phyloP scores from a whole-genome alignment of 2,113 vertebrate species.

The Corvus moneduloides region DNA sequence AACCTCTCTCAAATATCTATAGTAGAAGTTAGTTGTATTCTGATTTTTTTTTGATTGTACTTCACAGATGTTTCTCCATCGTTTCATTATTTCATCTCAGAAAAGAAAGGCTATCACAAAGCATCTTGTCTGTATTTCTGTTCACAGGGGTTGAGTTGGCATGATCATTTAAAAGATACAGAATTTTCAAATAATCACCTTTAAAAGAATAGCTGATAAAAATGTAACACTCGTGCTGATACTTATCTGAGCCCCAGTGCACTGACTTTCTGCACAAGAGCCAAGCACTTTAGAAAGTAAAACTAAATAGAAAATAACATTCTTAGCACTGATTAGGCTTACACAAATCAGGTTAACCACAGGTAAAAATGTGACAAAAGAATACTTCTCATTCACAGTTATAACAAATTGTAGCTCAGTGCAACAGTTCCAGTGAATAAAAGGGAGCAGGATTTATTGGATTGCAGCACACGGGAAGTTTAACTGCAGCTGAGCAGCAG shows the following conservation, averaged over 20 bases:
- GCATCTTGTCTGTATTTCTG: background rate
- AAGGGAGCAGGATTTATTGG: background rate
- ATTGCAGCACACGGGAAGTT: background rate
- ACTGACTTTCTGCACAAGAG: background rate
- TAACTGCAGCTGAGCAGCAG: background rate
- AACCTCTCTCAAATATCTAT: background rate
- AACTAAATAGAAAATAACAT: background rate
- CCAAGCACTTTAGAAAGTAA: background rate
- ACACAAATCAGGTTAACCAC: background rate
- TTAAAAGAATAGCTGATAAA: background rate
- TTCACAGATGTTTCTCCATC: background rate
- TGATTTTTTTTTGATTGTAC: background rate
- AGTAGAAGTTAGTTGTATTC: background rate
- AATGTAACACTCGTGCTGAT: too few relatives aligned
- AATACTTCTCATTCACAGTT: background rate
- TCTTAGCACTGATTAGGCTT: background rate
- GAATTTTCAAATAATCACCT: background rate
- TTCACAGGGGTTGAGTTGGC: background rate
- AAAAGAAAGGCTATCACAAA: background rate
- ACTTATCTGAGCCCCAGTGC: accelerated
- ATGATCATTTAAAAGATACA: background rate
- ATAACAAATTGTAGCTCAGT: background rate
- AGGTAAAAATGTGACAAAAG: background rate
- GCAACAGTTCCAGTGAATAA: background rate
- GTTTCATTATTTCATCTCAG: background rate